Evolutionary conservation across 2,888 invertebrate genomes (phyloP).

Genomic region (Lasiommata megera): DNA sequence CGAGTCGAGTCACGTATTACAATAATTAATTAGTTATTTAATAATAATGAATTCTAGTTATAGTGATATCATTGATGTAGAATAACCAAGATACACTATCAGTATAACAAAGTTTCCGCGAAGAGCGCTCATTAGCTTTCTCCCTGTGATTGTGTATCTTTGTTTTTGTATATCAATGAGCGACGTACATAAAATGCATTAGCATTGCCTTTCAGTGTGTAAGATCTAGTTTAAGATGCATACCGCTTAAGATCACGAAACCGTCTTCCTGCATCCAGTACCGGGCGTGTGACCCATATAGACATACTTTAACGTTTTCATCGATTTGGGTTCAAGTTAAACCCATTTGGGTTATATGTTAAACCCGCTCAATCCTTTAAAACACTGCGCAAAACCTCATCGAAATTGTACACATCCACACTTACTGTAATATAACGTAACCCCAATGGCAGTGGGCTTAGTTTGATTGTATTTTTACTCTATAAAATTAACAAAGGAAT

Average conservation of each 20-base stretch:
- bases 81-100: constrained; percentile 2
- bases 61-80: neutral
- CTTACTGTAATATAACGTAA: too few relatives aligned
- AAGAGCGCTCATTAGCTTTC: neutral
- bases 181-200: constrained; percentile 39
- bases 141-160: neutral
- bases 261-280: neutral
- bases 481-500: too few relatives aligned
- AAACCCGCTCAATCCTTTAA: too few relatives aligned
- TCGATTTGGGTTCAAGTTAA: too few relatives aligned
- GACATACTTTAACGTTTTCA: too few relatives aligned
- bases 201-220: constrained; percentile 51
- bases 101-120: neutral
- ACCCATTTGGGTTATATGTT: too few relatives aligned
- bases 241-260: constrained; percentile 23
- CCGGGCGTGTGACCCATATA: neutral
- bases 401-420: too few relatives aligned
- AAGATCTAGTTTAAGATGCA: constrained; percentile 26
- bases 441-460: too few relatives aligned
- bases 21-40: neutral
- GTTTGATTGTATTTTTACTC: too few relatives aligned
- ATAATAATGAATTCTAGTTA: neutral
- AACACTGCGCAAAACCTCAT: too few relatives aligned
- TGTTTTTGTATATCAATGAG: neutral
- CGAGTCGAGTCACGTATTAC: constrained; percentile 8